Evolutionary conservation across 2,113 vertebrate species (phyloP).

Genomic region (Bucco capensis): DNA sequence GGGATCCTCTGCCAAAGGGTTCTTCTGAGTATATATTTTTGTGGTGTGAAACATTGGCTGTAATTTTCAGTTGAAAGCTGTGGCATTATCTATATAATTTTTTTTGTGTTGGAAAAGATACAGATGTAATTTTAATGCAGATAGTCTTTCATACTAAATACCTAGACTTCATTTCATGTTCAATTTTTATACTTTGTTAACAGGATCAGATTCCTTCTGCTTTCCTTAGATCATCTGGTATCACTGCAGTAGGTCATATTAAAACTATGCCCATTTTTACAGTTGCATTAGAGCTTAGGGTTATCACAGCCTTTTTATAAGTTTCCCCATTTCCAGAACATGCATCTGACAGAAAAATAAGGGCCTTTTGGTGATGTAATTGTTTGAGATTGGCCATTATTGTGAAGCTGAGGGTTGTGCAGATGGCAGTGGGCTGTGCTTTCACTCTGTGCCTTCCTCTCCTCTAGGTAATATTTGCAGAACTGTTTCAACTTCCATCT

Average conservation of each 20-base stretch:
- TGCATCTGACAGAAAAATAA: not conserved
- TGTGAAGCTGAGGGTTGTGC: not conserved
- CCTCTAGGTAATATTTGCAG: slow-evolving; percentile 90
- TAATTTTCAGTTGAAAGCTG: not conserved
- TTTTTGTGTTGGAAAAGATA: not conserved
- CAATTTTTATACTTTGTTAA: not conserved
- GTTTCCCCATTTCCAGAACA: not conserved
- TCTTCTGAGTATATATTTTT: not conserved
- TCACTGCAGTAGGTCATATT: not conserved
- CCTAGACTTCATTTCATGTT: not conserved
- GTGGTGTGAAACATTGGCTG: not conserved
- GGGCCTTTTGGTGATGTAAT: not conserved
- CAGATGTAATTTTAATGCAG: not conserved
- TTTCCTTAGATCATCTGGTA: not conserved
- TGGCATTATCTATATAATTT: not conserved
- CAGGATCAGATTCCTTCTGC: not conserved
- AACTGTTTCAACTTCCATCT: slow-evolving; percentile 88
- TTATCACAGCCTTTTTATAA: not conserved
- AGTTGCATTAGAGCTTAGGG: not conserved
- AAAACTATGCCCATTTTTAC: not conserved
- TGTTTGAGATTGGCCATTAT: not conserved
- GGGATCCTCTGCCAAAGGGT: not conserved
- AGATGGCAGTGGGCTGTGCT: rapidly evolving
- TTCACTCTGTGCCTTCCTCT: not conserved
- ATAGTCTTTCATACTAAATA: not conserved